Percentiles rank a stretch among this genome's conserved stretches.
phyloP scores from a whole-genome alignment of 2,888 invertebrate genomes.

The Calephelis perditalis region DNA sequence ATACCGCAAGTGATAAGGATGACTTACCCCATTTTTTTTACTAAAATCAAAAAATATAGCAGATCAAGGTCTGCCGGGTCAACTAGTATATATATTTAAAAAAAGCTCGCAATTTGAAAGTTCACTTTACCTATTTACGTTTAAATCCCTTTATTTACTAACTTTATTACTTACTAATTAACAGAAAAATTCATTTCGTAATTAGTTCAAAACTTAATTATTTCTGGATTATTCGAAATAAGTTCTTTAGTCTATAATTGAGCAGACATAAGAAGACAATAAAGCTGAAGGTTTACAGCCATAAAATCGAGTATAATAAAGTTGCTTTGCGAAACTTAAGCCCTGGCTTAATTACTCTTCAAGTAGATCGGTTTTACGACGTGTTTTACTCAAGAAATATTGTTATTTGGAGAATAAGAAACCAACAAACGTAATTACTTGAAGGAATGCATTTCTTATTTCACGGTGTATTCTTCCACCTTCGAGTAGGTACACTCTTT shows the following conservation, averaged over 20 bases:
- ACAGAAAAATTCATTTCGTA: neutral
- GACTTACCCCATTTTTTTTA: no score
- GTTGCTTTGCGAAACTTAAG: conserved; percentile 5
- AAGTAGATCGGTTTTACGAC: conserved; percentile 16
- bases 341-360: conserved; percentile 13
- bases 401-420: conserved; percentile 27
- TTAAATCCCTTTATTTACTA: no score
- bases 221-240: neutral
- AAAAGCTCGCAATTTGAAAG: no score
- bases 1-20: no score
- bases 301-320: neutral
- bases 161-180: neutral
- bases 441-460: conserved; percentile 53
- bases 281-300: neutral
- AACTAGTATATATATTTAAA: no score
- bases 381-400: conserved; percentile 17
- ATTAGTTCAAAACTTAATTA: neutral
- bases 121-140: no score
- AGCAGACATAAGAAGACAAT: neutral
- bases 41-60: no score
- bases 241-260: no score
- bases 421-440: conserved; percentile 42
- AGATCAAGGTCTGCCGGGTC: no score
- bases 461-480: conserved; percentile 60
- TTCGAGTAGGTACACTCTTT: neutral